Percentiles rank a stretch among this genome's conserved stretches.
These are phyloP conservation scores for Rhinoptilus africanus DNA, from an alignment of 2,113 vertebrate species.

Conservation along the genomic window DNA sequence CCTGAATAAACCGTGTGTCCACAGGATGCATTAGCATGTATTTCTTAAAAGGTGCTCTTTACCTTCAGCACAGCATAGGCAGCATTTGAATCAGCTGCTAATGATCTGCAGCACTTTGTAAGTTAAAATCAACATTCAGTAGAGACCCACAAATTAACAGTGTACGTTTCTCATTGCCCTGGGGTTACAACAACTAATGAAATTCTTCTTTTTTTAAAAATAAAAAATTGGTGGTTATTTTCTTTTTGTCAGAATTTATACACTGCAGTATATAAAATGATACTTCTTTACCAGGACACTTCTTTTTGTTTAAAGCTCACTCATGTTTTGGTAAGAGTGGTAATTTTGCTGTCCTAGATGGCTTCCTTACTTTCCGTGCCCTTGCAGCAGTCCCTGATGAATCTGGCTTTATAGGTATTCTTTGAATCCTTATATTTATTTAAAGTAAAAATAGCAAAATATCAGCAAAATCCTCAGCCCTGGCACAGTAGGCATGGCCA, in stretches of 20 bases:
- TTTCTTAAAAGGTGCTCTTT: neutral
- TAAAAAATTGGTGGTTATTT: neutral
- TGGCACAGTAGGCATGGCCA: neutral
- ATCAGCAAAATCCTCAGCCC: neutral
- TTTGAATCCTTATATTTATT: neutral
- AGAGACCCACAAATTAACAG: slow-evolving; percentile 55
- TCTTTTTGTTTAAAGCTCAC: neutral
- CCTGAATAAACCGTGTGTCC: neutral
- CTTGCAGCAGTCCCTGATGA: neutral
- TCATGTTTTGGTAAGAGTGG: neutral
- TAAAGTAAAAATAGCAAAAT: neutral
- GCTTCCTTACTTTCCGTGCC: neutral
- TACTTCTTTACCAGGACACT: neutral
- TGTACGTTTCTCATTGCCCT: slow-evolving; percentile 4
- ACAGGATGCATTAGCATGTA: neutral
- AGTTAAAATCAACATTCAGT: slow-evolving; percentile 36
- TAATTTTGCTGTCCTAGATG: neutral
- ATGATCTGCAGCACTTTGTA: slow-evolving; percentile 46
- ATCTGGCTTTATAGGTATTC: neutral
- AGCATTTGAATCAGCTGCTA: slow-evolving; percentile 54
- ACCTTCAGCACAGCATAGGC: neutral
- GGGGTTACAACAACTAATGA: neutral
- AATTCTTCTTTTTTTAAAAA: neutral
- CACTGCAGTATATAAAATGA: neutral
- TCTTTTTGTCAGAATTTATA: neutral